Percentiles rank a stretch among this genome's conserved stretches.
Evolutionary conservation across 2,888 invertebrate species (phyloP).

Genomic region (Drosophila tripunctata): DNA sequence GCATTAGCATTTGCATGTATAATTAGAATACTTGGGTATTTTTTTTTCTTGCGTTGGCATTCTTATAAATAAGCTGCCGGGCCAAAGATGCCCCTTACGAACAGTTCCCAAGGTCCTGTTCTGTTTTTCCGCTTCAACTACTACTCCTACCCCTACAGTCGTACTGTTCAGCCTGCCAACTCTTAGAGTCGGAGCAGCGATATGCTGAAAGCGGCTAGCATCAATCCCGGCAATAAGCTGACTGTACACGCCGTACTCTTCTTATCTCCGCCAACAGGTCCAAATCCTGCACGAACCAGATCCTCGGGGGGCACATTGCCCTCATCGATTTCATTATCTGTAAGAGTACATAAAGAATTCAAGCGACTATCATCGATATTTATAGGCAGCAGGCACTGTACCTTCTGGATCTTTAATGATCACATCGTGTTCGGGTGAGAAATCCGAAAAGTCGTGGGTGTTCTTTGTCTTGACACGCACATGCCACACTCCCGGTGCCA

Average conservation of each 20-base stretch:
- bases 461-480: slow-evolving; percentile 81
- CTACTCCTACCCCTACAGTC: not conserved
- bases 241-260: slow-evolving; percentile 12
- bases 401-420: slow-evolving; percentile 64
- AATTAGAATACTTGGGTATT: slow-evolving; percentile 75
- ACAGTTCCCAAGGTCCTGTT: slow-evolving; percentile 22
- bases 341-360: not conserved
- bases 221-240: not conserved
- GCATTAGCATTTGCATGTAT: slow-evolving; percentile 68
- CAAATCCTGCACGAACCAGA: slow-evolving; percentile 71
- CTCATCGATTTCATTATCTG: slow-evolving; percentile 37
- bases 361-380: not conserved
- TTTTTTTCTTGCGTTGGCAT: slow-evolving; percentile 38
- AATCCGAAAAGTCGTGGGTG: slow-evolving; percentile 81
- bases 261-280: slow-evolving; percentile 13
- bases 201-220: slow-evolving; percentile 22
- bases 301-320: slow-evolving; percentile 67
- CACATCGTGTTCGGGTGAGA: slow-evolving; percentile 78
- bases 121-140: not conserved
- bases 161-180: not conserved
- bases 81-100: slow-evolving; percentile 11
- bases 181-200: slow-evolving; percentile 53
- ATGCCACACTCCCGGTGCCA: slow-evolving; percentile 81
- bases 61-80: slow-evolving; percentile 43
- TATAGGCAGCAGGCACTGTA: not conserved